phyloP scores from a whole-genome alignment of 2,888 invertebrate genomes.

The Conomelus anceps region DNA sequence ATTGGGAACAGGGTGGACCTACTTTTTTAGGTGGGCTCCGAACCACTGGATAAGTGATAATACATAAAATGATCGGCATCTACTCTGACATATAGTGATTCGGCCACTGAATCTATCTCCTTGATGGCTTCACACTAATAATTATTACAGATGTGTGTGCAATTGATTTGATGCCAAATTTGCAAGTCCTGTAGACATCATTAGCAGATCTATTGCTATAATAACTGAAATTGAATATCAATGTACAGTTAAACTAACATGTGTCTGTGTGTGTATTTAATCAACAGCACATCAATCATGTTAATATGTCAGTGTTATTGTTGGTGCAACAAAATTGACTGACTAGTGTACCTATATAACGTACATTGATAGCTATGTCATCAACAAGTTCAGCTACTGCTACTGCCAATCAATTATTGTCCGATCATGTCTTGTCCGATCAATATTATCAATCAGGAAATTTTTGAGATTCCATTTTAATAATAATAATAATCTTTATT shows the following conservation, averaged over 20 bases:
- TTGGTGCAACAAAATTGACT: background rate
- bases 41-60: too few relatives aligned
- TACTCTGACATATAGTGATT: background rate
- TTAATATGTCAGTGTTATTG: background rate
- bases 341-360: background rate
- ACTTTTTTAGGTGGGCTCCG: too few relatives aligned
- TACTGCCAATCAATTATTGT: too few relatives aligned
- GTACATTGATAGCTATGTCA: background rate
- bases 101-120: background rate
- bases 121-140: background rate
- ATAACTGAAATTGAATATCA: background rate
- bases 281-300: background rate
- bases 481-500: too few relatives aligned
- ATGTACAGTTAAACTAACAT: background rate
- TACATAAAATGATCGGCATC: too few relatives aligned
- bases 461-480: too few relatives aligned
- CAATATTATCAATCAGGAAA: too few relatives aligned
- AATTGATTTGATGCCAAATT: background rate
- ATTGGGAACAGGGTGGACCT: too few relatives aligned
- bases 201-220: background rate
- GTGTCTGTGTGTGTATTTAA: too few relatives aligned
- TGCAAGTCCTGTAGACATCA: background rate
- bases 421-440: too few relatives aligned
- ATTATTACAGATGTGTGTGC: background rate
- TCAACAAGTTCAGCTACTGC: background rate